phyloP scores from a whole-genome alignment of 2,888 invertebrate species.

The Idaea straminata region DNA sequence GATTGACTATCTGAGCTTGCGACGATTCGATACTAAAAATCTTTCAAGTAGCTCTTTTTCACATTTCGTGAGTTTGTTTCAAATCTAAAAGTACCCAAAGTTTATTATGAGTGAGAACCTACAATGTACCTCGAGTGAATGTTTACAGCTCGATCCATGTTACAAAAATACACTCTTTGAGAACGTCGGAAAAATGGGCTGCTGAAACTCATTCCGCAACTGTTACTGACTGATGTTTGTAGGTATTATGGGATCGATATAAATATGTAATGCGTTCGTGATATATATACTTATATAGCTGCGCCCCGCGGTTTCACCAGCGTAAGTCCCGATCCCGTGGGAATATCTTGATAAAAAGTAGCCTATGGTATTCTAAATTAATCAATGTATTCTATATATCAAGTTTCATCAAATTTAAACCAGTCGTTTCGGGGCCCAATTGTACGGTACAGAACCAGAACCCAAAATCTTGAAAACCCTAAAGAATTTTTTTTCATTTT shows the following conservation, averaged over 20 bases:
- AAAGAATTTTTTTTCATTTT: too few relatives aligned
- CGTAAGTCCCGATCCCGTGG: too few relatives aligned
- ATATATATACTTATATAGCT: not conserved
- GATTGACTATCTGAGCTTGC: too few relatives aligned
- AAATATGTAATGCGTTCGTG: conserved; percentile 36
- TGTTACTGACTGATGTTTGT: conserved; percentile 54
- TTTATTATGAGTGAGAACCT: not conserved
- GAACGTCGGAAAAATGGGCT: conserved; percentile 63
- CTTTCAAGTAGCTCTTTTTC: too few relatives aligned
- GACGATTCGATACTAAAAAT: too few relatives aligned
- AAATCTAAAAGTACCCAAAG: conserved; percentile 8
- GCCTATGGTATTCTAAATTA: too few relatives aligned
- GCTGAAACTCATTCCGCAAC: conserved; percentile 59
- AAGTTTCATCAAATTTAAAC: too few relatives aligned
- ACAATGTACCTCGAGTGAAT: conserved; percentile 29
- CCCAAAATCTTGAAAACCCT: too few relatives aligned
- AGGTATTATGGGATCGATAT: conserved; percentile 41
- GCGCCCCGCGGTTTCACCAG: not conserved
- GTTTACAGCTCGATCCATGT: conserved; percentile 64
- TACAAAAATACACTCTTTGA: conserved; percentile 58
- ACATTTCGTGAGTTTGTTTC: conserved; percentile 4
- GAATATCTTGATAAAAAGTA: not conserved
- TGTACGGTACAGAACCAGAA: too few relatives aligned
- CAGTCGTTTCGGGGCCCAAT: too few relatives aligned
- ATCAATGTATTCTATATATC: too few relatives aligned